Evolutionary conservation across 2,888 invertebrate genomes (phyloP).

Genomic region (Heterodera filipjevi): DNA sequence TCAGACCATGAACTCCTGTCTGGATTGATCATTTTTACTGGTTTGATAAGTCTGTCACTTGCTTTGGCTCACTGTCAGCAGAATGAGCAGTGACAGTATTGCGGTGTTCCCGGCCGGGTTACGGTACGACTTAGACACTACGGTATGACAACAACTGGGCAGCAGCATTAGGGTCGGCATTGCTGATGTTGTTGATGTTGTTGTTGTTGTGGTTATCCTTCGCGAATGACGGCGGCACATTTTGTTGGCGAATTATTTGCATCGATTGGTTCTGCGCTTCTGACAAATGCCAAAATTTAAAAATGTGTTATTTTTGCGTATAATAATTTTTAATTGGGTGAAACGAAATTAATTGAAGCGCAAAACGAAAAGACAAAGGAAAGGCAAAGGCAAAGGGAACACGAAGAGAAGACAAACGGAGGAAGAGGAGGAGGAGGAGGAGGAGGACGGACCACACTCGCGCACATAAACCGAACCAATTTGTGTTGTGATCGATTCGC

Average conservation of each 20-base stretch:
- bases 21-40: not conserved
- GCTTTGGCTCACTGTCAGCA: not conserved
- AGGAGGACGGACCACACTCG: not conserved
- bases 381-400: no score
- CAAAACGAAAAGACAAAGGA: no score
- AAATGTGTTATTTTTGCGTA: no score
- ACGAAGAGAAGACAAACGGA: no score
- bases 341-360: no score
- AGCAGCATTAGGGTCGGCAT: not conserved
- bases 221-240: not conserved
- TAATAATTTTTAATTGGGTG: no score
- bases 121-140: not conserved
- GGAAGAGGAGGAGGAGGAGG: not conserved
- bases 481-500: constrained; percentile 8
- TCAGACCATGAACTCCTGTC: not conserved
- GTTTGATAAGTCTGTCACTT: not conserved
- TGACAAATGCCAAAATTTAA: no score
- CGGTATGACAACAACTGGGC: not conserved
- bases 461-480: not conserved
- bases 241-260: not conserved
- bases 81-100: not conserved
- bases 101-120: not conserved
- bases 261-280: no score
- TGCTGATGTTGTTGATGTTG: not conserved
- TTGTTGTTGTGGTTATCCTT: not conserved